Percentiles rank a stretch among this genome's conserved stretches.
These are phyloP conservation scores for Istiophorus platypterus DNA, from an alignment of 2,113 vertebrate species.

Conservation along the genomic window DNA sequence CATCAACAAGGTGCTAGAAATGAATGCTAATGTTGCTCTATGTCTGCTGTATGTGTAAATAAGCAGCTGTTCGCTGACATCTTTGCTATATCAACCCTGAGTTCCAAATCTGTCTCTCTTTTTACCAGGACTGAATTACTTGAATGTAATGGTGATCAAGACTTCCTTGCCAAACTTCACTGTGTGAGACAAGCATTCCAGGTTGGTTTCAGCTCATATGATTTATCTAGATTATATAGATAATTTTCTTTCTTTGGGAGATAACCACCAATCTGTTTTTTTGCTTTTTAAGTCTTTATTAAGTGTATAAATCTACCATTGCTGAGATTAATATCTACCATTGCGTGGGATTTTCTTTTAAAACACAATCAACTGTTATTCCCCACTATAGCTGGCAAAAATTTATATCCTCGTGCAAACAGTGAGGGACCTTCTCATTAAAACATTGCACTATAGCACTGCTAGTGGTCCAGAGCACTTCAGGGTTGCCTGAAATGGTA, in stretches of 20 bases:
- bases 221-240: not conserved
- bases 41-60: not conserved
- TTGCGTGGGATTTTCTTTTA: too few relatives aligned
- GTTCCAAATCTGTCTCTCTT: not conserved
- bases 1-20: not conserved
- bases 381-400: not conserved
- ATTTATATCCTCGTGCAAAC: not conserved
- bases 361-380: not conserved
- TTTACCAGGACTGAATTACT: constrained; percentile 87
- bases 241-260: not conserved
- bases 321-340: not conserved
- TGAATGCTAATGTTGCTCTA: constrained; percentile 9
- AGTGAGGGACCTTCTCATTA: too few relatives aligned
- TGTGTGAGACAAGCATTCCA: constrained; percentile 96
- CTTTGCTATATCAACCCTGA: not conserved
- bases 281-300: not conserved
- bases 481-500: not conserved
- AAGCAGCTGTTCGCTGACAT: not conserved
- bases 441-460: too few relatives aligned
- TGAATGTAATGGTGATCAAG: constrained; percentile 95
- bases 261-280: not conserved
- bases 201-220: constrained; percentile 79
- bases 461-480: too few relatives aligned
- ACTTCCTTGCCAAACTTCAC: constrained; percentile 96
- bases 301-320: not conserved